Conservation (phyloP, 2,888 invertebrate genomes). For the Hyppa rectilinea region DNA sequence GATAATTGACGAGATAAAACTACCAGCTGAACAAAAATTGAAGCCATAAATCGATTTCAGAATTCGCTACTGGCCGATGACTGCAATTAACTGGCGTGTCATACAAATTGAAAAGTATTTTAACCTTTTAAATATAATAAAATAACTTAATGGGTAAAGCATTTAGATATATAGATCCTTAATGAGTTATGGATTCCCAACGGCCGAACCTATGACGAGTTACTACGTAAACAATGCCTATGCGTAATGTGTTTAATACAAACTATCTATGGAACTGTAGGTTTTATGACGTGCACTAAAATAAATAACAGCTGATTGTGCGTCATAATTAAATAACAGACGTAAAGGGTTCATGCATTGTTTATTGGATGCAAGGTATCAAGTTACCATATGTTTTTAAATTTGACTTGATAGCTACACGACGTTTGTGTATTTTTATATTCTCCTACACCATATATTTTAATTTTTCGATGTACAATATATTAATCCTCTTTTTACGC, state of each 20-base stretch:
- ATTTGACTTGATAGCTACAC: background rate
- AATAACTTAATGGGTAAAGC: constrained; percentile 9
- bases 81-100: constrained; percentile 23
- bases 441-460: background rate
- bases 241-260: background rate
- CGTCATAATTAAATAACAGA: constrained; percentile 32
- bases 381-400: constrained; percentile 9
- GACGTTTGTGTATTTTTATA: background rate
- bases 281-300: constrained; percentile 20
- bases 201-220: constrained; percentile 10
- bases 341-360: constrained; percentile 22
- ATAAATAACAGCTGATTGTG: constrained; percentile 40
- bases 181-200: constrained; percentile 18
- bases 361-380: constrained; percentile 17
- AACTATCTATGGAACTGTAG: constrained; percentile 10
- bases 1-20: constrained; percentile 56
- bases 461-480: background rate
- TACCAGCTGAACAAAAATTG: constrained; percentile 46
- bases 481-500: background rate
- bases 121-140: constrained; percentile 6
- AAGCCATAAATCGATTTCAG: constrained; percentile 55
- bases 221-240: constrained; percentile 3
- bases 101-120: constrained; percentile 13
- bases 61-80: constrained; percentile 29
- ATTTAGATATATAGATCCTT: constrained; percentile 8